phyloP scores from a whole-genome alignment of 2,797 vertebrate genomes.

The Chelonia mydas region DNA sequence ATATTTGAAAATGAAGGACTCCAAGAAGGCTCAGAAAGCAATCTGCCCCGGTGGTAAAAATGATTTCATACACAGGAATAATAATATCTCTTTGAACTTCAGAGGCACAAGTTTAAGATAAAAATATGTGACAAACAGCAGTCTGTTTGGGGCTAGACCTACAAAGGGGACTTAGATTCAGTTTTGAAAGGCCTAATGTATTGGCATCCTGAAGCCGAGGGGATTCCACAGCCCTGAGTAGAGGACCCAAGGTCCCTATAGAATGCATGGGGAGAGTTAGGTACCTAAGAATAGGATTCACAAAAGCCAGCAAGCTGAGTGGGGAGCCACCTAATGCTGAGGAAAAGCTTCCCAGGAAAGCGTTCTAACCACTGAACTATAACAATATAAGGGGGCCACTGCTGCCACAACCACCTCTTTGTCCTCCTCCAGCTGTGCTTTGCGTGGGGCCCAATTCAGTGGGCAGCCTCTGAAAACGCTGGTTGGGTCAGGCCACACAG shows the following conservation, averaged over 20 bases:
- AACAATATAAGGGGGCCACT: not conserved
- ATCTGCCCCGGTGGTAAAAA: not conserved
- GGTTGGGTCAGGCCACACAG: no score
- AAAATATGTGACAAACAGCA: not conserved
- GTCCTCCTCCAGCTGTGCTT: not conserved
- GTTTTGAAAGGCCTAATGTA: not conserved
- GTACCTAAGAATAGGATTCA: not conserved
- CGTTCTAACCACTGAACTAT: not conserved
- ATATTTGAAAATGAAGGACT: slow-evolving; percentile 20
- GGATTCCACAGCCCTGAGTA: not conserved
- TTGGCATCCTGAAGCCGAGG: not conserved
- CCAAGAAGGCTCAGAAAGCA: not conserved
- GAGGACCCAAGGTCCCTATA: not conserved
- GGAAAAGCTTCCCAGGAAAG: no score
- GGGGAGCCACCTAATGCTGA: not conserved
- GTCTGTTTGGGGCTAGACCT: not conserved
- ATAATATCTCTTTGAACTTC: slow-evolving; percentile 14
- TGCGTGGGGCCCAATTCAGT: not conserved
- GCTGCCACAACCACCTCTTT: no score
- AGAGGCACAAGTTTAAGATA: not conserved
- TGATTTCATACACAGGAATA: not conserved
- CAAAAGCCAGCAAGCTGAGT: not conserved
- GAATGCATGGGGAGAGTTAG: not conserved
- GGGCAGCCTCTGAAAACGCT: no score
- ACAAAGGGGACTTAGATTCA: not conserved